A percentile compares a stretch with the other conserved stretches of the same genome.
phyloP scores from a whole-genome alignment of 2,888 invertebrate species.

The Pedicia rivosa region DNA sequence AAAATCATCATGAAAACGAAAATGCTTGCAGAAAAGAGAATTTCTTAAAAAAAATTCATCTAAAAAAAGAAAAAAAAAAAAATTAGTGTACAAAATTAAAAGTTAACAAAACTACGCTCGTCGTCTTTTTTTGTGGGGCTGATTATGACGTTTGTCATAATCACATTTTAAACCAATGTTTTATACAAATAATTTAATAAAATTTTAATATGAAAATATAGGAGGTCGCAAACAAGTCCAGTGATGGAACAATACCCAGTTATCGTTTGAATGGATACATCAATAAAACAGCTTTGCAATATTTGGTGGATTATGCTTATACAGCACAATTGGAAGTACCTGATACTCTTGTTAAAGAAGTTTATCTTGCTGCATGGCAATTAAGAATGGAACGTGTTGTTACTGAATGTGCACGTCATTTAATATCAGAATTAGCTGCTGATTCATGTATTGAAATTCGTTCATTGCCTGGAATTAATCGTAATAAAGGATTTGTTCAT shows the following conservation, averaged over 20 bases:
- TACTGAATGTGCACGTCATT: slow-evolving; percentile 50
- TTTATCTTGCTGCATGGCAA: slow-evolving; percentile 64
- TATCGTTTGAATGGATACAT: slow-evolving; percentile 47
- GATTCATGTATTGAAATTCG: slow-evolving; percentile 41
- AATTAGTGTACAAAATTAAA: no score
- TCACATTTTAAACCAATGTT: no score
- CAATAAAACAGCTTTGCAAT: slow-evolving; percentile 51
- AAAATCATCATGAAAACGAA: no score
- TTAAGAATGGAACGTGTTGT: slow-evolving; percentile 62
- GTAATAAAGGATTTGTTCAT: slow-evolving; percentile 40
- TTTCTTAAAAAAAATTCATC: no score
- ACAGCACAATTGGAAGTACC: slow-evolving; percentile 47
- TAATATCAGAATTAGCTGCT: slow-evolving; percentile 45
- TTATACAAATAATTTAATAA: no score
- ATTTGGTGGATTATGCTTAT: slow-evolving; percentile 69
- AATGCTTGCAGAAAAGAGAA: no score
- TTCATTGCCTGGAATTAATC: slow-evolving; percentile 41
- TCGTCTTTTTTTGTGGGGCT: no score
- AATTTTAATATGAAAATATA: no score
- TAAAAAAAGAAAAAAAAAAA: no score
- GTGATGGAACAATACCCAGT: slow-evolving; percentile 24
- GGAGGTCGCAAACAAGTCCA: slow-evolving; percentile 22
- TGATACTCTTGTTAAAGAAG: slow-evolving; percentile 43
- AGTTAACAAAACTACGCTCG: no score
- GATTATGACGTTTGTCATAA: no score